Conservation (phyloP, 2,888 invertebrate genomes). For the Unio pictorum region DNA sequence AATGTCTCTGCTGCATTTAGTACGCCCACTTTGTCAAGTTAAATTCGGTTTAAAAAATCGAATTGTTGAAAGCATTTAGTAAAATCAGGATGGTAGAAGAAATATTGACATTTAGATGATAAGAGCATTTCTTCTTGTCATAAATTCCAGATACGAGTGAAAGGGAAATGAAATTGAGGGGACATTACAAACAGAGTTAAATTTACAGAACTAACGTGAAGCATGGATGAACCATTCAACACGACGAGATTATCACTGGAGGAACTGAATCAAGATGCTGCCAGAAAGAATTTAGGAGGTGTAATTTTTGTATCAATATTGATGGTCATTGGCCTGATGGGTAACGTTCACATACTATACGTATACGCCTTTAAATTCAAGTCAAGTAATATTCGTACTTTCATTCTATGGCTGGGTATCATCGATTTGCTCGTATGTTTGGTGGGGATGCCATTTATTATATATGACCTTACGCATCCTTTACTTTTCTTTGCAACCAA, state of each 20-base stretch:
- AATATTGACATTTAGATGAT: too few relatives aligned
- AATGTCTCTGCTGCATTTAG: too few relatives aligned
- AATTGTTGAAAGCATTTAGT: too few relatives aligned
- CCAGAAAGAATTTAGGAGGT: conserved; percentile 12
- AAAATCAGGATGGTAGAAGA: too few relatives aligned
- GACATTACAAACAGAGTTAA: too few relatives aligned
- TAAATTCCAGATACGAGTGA: too few relatives aligned
- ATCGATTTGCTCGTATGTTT: conserved; percentile 17
- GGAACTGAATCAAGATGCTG: conserved; percentile 8
- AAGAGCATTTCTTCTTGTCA: too few relatives aligned
- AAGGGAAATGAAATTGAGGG: too few relatives aligned
- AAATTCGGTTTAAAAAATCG: too few relatives aligned
- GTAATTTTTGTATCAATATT: conserved; percentile 9
- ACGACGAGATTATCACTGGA: neutral
- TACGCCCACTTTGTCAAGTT: too few relatives aligned
- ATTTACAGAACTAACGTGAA: too few relatives aligned
- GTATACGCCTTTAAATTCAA: conserved; percentile 11
- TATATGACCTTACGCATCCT: conserved; percentile 9
- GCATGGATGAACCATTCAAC: too few relatives aligned
- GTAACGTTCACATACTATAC: conserved; percentile 16
- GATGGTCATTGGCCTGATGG: conserved; percentile 15
- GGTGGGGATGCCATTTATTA: conserved; percentile 12
- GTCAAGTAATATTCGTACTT: conserved; percentile 12
- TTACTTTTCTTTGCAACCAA: conserved; percentile 5
- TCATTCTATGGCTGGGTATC: conserved; percentile 12